Evolutionary conservation across 2,797 vertebrate species (phyloP), one percentile per base, ranked within the genome.

Genomic region (Schizopygopsis pylzovi): DNA sequence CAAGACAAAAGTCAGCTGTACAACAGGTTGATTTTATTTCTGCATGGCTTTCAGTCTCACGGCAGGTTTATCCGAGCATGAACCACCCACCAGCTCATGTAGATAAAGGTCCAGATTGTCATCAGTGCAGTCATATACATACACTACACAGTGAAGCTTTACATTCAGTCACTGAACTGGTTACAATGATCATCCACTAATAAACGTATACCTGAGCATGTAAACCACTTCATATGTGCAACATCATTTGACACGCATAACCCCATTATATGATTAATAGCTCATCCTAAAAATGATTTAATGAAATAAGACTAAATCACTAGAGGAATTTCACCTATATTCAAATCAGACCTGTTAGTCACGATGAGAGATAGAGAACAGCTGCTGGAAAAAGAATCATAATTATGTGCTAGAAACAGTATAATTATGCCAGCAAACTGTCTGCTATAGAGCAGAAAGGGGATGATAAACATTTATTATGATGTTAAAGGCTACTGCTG

Each of bases 401-500:
- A 73, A 73, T 82, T 15, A 73, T 82, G 67, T 71, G 45, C 65
- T 9, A 39, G 45, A 81, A 70, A 52, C 20, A 0, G 45, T 28
- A 28, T 56, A 71, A 82, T 70, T 70, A 56, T 1, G 4, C 37
- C 6, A 61, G 54, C 39, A 61, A 82, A 72, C 39, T 39, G 37
- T 41, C n/a, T n/a, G 1, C 37, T 59, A 45, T 52, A 12, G 49
- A 22, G 22, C 16, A 82, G 16, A 61, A 61, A 82, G 18, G 41
- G 28, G 28, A 65, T 39, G 54, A 39, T 65, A 83, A 83, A 83
- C 28, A 76, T 37, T 65, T 63, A 83, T 49, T 22, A 75, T n/a
- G 68, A 56, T 82, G 81, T 59, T 61, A 61, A 73, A 73, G 81
- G 68, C 81, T 68, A 82, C 68, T 63, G 54, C 81, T 63, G 70